These are phyloP conservation scores for Agrypnia vestita DNA, from an alignment of 1,140 invertebrate species.

Conservation along the genomic window DNA sequence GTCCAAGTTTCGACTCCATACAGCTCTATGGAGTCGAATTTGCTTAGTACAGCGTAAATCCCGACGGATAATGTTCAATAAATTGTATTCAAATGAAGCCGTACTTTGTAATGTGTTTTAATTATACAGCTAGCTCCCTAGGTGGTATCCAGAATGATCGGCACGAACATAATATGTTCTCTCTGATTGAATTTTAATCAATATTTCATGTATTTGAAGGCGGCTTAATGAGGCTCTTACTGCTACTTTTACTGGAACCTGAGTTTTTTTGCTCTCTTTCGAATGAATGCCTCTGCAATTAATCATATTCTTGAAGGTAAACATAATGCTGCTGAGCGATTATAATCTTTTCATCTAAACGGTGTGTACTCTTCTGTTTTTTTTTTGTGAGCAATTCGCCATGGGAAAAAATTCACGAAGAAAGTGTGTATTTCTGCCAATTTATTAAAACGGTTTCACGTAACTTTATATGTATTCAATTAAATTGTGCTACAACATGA, in stretches of 20 bases:
- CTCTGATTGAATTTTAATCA: slow-evolving; percentile 39
- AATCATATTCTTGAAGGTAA: slow-evolving; percentile 31
- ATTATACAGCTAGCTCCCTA: background rate
- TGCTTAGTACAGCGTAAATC: too few species aligned
- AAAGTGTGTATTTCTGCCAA: slow-evolving; percentile 31
- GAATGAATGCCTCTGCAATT: slow-evolving; percentile 16
- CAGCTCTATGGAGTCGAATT: too few species aligned
- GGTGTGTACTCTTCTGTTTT: slow-evolving; percentile 14
- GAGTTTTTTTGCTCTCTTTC: slow-evolving; percentile 10
- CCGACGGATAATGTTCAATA: too few species aligned
- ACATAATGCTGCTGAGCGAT: slow-evolving; percentile 18
- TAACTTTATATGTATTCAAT: background rate
- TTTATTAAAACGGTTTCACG: slow-evolving; percentile 14
- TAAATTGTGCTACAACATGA: background rate
- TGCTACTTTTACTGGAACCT: slow-evolving; percentile 30
- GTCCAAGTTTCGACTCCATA: too few species aligned
- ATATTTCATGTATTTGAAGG: slow-evolving; percentile 41
- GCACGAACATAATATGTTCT: background rate
- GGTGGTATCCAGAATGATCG: slow-evolving; percentile 5
- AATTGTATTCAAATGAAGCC: too few species aligned
- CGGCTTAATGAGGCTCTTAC: slow-evolving; percentile 28
- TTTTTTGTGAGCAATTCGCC: slow-evolving; percentile 33
- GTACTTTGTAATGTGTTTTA: background rate
- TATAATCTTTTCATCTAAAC: slow-evolving; percentile 26
- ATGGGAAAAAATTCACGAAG: slow-evolving; percentile 25